Percentiles rank a stretch among this genome's conserved stretches.
Evolutionary conservation across 2,113 vertebrate genomes (phyloP).

Genomic region (Corydoras maculifer): DNA sequence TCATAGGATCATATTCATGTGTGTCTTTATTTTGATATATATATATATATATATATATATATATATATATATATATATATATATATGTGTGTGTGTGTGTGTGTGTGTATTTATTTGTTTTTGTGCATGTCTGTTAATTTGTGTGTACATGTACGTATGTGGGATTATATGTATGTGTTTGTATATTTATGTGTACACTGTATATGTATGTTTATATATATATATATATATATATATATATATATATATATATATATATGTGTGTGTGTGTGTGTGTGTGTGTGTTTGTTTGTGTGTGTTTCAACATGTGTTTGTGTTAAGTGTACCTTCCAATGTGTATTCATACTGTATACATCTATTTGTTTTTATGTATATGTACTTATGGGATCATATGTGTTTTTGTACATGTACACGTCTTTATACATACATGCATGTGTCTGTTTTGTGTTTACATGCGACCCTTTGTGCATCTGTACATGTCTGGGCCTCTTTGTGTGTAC

Average conservation of each 20-base stretch:
- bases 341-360: too few relatives aligned
- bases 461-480: neutral
- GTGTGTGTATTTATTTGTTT: neutral
- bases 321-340: too few relatives aligned
- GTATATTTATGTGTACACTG: too few relatives aligned
- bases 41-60: too few relatives aligned
- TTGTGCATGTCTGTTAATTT: neutral
- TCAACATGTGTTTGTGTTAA: too few relatives aligned
- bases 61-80: too few relatives aligned
- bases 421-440: too few relatives aligned
- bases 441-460: too few relatives aligned
- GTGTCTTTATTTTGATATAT: too few relatives aligned
- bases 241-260: constrained; percentile 4
- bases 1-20: too few relatives aligned
- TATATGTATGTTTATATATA: neutral
- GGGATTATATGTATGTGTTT: too few relatives aligned
- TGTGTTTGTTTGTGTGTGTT: neutral
- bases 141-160: neutral
- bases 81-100: constrained; percentile 5
- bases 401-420: neutral
- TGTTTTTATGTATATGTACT: neutral
- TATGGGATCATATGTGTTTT: too few relatives aligned
- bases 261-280: constrained; percentile 8
- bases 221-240: neutral
- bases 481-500: neutral